Evolutionary conservation across 2,797 vertebrate genomes (phyloP), one percentile per base, ranked within the genome.

Genomic region (Craterocephalus amniculus): DNA sequence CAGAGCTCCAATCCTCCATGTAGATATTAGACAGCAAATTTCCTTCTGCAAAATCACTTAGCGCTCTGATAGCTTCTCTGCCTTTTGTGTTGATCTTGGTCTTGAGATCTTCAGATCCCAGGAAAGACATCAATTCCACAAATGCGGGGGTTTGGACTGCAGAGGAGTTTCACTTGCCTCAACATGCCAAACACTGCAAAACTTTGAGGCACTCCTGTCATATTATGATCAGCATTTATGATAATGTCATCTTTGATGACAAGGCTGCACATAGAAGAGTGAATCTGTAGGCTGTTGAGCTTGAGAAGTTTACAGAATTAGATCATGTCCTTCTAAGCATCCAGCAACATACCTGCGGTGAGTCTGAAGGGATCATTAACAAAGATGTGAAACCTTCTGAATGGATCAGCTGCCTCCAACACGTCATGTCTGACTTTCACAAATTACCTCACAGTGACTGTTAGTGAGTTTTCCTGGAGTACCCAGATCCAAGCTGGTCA

Each of bases 21-120:
- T 70, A 89, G 89, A 92, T 89, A 81, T 87, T 63, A 87, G 85
- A 91, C 89, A 87, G 86, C 83, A 81, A 68, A 80, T 79, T 90
- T 91, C 85, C 89, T 90, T 93, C 93, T 94, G 93, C 72, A 89
- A 60, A 72, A 93, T 72, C 89, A 88, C 82, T 94, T 92, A 92
- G 79, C 55, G 73, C 80, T 74, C 73, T 52, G 68, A 85, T 83
- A 79, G 86, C 81, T 82, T 67, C 56, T 22, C 73, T 79, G 87
- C 75, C 57, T 83, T 83, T 82, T 81, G 83, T 84, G 83, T 89
- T 85, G 87, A 91, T 89, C 74, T 79, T 36, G 64, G 83, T 88
- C 83, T 69, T 56, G 85, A 90, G 89, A 89, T 88, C 83, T 69
- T 56, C 84, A 90, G 89, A 89, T 72, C 1, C 58, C 63, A 72